Evolutionary conservation across 2,113 vertebrate genomes (phyloP).

Genomic region (Coryphaenoides rupestris): DNA sequence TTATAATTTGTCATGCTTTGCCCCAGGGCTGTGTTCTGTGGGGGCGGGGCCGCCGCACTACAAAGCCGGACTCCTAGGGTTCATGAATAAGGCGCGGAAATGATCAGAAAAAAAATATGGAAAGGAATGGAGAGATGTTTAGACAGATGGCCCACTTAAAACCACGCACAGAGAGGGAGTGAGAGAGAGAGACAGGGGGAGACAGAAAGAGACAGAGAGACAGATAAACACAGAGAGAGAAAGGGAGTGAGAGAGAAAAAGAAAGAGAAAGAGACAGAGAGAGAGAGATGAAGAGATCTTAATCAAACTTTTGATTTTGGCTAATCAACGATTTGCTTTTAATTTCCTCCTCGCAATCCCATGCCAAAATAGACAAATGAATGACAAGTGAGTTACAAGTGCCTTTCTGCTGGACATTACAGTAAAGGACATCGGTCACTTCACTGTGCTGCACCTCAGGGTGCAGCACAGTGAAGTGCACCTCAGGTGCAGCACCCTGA

Average conservation of each 20-base stretch:
- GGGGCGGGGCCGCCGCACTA: conserved; percentile 93
- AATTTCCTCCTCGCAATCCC: too few species aligned
- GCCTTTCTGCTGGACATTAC: conserved; percentile 63
- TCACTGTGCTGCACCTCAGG: too few species aligned
- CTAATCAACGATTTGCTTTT: conserved; percentile 92
- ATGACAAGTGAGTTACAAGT: conserved; percentile 84
- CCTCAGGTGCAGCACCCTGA: too few species aligned
- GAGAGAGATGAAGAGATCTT: too few species aligned
- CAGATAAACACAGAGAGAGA: conserved; percentile 70
- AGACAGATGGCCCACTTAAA: conserved; percentile 99
- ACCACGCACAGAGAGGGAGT: conserved; percentile 83
- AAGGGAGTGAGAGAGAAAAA: conserved; percentile 39
- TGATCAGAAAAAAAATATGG: conserved; percentile 96
- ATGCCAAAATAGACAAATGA: conserved; percentile 77
- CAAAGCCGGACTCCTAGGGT: conserved; percentile 98
- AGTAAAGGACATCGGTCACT: conserved; percentile 63
- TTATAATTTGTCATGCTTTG: too few species aligned
- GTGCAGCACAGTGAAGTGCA: too few species aligned
- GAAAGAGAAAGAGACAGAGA: conserved; percentile 77
- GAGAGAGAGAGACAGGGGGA: conserved; percentile 54
- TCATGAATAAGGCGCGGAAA: conserved; percentile 99
- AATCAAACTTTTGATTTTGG: conserved; percentile 98
- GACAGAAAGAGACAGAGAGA: conserved; percentile 48
- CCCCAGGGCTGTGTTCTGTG: conserved; percentile 92
- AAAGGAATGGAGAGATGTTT: conserved; percentile 91